Percentiles rank a stretch among this genome's conserved stretches.
phyloP scores from a whole-genome alignment of 2,113 vertebrate genomes.

The Thinocorus orbignyianus region DNA sequence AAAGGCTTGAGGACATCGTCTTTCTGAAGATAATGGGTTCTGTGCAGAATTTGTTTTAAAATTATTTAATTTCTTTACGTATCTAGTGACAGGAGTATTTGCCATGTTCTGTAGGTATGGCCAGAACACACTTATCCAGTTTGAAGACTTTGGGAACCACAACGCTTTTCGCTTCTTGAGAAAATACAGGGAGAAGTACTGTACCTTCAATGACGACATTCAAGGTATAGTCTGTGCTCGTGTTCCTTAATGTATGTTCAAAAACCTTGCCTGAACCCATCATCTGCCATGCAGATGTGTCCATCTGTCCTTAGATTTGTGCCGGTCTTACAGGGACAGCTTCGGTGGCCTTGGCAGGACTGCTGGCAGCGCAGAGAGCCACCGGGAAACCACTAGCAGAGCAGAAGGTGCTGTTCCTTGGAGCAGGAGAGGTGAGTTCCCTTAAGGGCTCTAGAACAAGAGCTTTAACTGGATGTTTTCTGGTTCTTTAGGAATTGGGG shows the following conservation, averaged over 20 bases:
- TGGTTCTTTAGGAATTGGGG: neutral
- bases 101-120: slow-evolving; percentile 75
- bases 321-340: slow-evolving; percentile 83
- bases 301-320: neutral
- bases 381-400: slow-evolving; percentile 86
- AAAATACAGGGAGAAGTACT: slow-evolving; percentile 94
- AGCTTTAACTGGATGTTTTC: accelerated
- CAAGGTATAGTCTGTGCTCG: slow-evolving; percentile 80
- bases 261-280: accelerated
- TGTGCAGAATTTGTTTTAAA: neutral
- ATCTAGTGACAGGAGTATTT: neutral
- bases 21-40: neutral
- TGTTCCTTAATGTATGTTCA: neutral
- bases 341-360: slow-evolving; percentile 89
- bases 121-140: slow-evolving; percentile 93
- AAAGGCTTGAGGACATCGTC: neutral
- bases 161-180: slow-evolving; percentile 94
- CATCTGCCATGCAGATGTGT: accelerated
- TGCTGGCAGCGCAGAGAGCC: slow-evolving; percentile 88
- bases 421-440: slow-evolving; percentile 90
- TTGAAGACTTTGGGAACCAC: slow-evolving; percentile 98
- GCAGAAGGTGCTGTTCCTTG: slow-evolving; percentile 92
- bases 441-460: too few species aligned
- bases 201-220: slow-evolving; percentile 98
- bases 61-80: neutral